These are phyloP conservation scores for Excalfactoria chinensis DNA, from an alignment of 2,113 vertebrate genomes.

Conservation along the genomic window DNA sequence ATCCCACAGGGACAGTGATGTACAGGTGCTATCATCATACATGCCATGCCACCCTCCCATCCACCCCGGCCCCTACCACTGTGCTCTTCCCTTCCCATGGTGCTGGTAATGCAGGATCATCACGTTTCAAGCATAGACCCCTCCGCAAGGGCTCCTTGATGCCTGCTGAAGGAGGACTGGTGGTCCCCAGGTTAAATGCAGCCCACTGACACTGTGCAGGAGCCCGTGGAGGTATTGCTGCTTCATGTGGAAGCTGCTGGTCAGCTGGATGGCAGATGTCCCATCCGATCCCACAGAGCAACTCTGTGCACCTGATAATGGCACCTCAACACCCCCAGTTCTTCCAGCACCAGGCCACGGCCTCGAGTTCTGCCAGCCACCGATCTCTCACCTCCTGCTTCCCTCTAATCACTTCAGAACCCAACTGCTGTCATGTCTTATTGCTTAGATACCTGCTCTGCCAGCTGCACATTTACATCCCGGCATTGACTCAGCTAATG, in stretches of 20 bases:
- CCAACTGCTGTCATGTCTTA: slow-evolving; percentile 16
- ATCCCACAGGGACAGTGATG: too few relatives aligned
- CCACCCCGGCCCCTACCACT: not conserved
- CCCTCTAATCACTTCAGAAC: slow-evolving; percentile 22
- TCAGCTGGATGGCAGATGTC: not conserved
- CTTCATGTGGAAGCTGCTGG: not conserved
- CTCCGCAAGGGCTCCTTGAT: not conserved
- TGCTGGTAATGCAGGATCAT: fast-evolving
- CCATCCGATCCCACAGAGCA: not conserved
- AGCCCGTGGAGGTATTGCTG: not conserved
- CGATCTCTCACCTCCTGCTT: slow-evolving; percentile 16
- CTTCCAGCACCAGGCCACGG: not conserved
- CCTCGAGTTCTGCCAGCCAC: not conserved
- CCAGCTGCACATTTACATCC: slow-evolving; percentile 61
- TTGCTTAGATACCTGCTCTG: slow-evolving; percentile 41
- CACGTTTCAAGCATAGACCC: not conserved
- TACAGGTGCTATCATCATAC: too few relatives aligned
- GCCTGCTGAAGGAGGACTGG: not conserved
- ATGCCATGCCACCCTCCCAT: not conserved
- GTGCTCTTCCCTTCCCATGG: fast-evolving
- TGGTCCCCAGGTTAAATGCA: not conserved
- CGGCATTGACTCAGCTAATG: slow-evolving; percentile 65
- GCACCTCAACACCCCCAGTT: not conserved
- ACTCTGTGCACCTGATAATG: not conserved
- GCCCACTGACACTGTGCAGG: not conserved